These are phyloP conservation scores for Podarcis cretensis DNA, from an alignment of 2,113 vertebrate genomes.

Conservation along the genomic window DNA sequence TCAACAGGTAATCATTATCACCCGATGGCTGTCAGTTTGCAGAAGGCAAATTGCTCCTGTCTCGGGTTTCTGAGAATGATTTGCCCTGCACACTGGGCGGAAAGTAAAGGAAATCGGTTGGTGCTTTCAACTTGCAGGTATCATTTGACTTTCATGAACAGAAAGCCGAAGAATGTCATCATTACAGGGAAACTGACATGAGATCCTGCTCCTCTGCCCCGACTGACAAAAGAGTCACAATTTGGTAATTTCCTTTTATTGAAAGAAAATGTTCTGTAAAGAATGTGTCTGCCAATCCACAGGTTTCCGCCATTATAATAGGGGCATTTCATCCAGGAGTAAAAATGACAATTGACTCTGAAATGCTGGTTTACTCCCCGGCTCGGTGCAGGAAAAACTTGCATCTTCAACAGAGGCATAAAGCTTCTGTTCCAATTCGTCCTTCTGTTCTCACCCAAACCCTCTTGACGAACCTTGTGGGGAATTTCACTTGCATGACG, in stretches of 20 bases:
- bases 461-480: neutral
- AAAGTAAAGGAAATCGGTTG: slow-evolving; percentile 43
- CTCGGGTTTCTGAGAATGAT: slow-evolving; percentile 63
- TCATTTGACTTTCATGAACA: slow-evolving; percentile 57
- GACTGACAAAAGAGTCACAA: slow-evolving; percentile 59
- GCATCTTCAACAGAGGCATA: slow-evolving; percentile 15
- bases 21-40: slow-evolving; percentile 65
- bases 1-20: slow-evolving; percentile 59
- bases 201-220: slow-evolving; percentile 47
- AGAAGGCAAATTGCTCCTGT: slow-evolving; percentile 59
- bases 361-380: slow-evolving; percentile 43
- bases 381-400: neutral
- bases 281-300: slow-evolving; percentile 34
- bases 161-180: slow-evolving; percentile 51
- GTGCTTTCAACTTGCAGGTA: slow-evolving; percentile 54
- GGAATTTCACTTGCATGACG: neutral
- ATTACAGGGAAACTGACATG: slow-evolving; percentile 34
- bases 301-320: slow-evolving; percentile 31
- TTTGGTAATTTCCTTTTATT: slow-evolving; percentile 59
- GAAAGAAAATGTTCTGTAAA: slow-evolving; percentile 58
- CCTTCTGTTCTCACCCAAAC: neutral
- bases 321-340: slow-evolving; percentile 11
- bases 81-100: slow-evolving; percentile 49
- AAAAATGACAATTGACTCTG: slow-evolving; percentile 55
- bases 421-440: neutral